Base-by-base conservation (phyloP, 1,140 invertebrate species). In the Cataglyphis hispanica region DNA sequence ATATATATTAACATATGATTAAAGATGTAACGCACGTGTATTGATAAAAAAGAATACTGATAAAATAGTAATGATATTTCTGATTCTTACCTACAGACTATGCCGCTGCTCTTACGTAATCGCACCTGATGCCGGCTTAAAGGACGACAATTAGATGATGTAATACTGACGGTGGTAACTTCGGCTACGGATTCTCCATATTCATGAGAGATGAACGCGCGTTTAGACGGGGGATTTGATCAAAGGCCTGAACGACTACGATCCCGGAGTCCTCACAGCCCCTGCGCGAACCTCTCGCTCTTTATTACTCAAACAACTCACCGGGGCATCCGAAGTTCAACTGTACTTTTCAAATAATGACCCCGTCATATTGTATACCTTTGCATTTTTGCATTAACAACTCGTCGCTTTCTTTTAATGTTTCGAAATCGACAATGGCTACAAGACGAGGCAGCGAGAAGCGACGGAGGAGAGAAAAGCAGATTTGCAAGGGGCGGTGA, bases 301-400 rank as follows among this genome's bases (percentile, higher is more conserved):
- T 90, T 91, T 89, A 90, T 91, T 92, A 93, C 91, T 93, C 90
- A 88, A 93, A 91, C 92, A 90, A 89, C 90, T 86, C 87, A 67
- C 75, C 66, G 87, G 86, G 78, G 72, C 83, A 86, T 72, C 78
- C 90, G 83, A 86, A 89, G 86, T 86, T 92, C 90, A 90, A 90
- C 91, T 92, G 91, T 94, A 92, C 92, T 92, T 93, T 94, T 94
- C 91, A 90, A 93, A 94, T 94, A 94, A 94, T 93, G 93, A 94
- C 86, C 91, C 89, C 83, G 83, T 90, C 91, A 91, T 93, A 93
- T 93, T 93, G 93, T 94, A 94, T 94, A 94, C 89, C 88, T 94
- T 94, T 93, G 92, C 93, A 94, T 94, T 92, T 93, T 92, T 94
- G 86, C 92, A 93, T 92, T 91, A 91, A 93, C 85, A 86, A 91